Base-by-base conservation (phyloP, 2,888 invertebrate species). In the Macaria notata region DNA sequence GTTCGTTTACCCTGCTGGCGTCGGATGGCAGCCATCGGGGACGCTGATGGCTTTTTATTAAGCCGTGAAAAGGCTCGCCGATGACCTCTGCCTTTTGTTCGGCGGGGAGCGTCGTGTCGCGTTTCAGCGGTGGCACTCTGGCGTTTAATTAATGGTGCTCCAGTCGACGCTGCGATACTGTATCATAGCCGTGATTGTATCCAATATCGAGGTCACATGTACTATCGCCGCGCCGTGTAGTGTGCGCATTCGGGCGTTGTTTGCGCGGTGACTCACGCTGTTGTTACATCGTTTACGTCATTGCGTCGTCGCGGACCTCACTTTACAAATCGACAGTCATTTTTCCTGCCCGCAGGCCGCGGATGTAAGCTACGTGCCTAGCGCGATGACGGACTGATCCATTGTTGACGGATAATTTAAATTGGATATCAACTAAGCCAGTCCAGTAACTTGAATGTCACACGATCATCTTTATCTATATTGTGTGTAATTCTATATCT, bases 321-420 rank as follows among this genome's bases (percentile, higher is more conserved):
- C 50, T 52, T 58, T 55, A 59, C 49, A 36, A 53, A 46, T 58
- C 56, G 44, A 48, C 59, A 56, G 46, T 53, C 47, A 58, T 55
- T 62, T 73, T 69, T 72, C 70, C 71, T 72, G 70, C 65, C 63
- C 54, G 56, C 63, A 61, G 63, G 65, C 62, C 62, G 63, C 73
- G 76, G 79, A 81, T 75, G 73, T 71, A 49, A 55, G 53, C 51
- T 71, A 78, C 79, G 79, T 81, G 78, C 66, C 65, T 66, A 42
- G 72, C 64, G 66, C 66, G 31, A n/a, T 49, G 53, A 45, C 49
- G 36, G 19, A 36, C 41, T 9, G 46, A 31, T 47, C 33, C 50
- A 61, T 57, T 61, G 61, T 61, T 57, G 48, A 49, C 46, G n/a
- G 38, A 43, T 47, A 7, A 57, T 51, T 49, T 49, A 42, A 41